Percentiles rank a stretch among this genome's conserved stretches.
Conservation (phyloP, 2,888 invertebrate genomes). For the Amphipoea lucens region DNA sequence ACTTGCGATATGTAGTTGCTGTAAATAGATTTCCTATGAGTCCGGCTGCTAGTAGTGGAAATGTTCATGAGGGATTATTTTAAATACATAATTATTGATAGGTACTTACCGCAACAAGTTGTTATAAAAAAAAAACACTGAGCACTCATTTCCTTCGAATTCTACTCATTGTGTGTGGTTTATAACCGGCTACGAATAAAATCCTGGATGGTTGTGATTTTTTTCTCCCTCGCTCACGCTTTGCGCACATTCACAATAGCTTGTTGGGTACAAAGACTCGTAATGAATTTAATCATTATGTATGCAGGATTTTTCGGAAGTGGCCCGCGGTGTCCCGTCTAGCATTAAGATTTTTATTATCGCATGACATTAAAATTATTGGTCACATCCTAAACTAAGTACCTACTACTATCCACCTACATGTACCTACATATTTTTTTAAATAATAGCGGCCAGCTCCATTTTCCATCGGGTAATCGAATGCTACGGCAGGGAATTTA, state of each 20-base stretch:
- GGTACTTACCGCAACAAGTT: too few species aligned
- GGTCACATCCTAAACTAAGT: background rate
- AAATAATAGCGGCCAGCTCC: background rate
- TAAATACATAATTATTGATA: background rate
- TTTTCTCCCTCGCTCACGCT: conserved; percentile 67
- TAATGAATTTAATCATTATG: conserved; percentile 76
- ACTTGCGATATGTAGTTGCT: background rate
- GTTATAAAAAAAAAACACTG: conserved; percentile 21
- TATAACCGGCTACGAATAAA: conserved; percentile 41
- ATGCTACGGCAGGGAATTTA: background rate
- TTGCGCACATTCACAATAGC: conserved; percentile 72
- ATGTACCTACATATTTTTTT: background rate
- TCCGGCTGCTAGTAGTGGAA: background rate
- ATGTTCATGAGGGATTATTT: background rate
- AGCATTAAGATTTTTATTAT: conserved; percentile 66
- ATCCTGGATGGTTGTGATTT: conserved; percentile 56
- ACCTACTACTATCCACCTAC: too few species aligned
- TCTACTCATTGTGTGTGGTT: conserved; percentile 48
- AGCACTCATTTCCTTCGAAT: conserved; percentile 25
- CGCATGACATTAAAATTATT: conserved; percentile 14
- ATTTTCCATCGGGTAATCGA: background rate
- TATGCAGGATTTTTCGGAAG: conserved; percentile 74
- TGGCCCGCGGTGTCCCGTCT: conserved; percentile 64
- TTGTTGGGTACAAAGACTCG: conserved; percentile 68
- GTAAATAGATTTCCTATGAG: too few species aligned